Evolutionary conservation across 2,888 invertebrate species (phyloP), one percentile per base, ranked within the genome.

Genomic region (Cephus sareptanus): DNA sequence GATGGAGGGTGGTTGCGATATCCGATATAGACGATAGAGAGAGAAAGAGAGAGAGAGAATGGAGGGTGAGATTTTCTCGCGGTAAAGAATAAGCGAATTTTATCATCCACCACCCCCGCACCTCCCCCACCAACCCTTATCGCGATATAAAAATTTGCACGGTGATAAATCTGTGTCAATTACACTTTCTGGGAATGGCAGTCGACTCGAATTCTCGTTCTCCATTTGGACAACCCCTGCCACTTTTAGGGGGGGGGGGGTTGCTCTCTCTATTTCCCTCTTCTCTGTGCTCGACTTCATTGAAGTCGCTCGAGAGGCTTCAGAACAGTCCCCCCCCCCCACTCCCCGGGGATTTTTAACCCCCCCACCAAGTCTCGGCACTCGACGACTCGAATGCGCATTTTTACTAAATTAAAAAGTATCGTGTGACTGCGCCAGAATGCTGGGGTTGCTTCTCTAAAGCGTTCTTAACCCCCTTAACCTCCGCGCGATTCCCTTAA

Each of bases 341-440:
- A n/a, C 80, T 81, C 75, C 37, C 69, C 3, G 33, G 23, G 69
- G 75, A 81, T 83, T 83, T 81, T 73, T 75, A 70, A 77, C 31
- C 37, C 34, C 34, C 76, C 70, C 15, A 4, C 40, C 40, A 1
- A 23, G 15, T 40, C 78, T 76, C 83, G 83, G 81, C 86, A 88
- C 85, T 88, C 86, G 85, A 87, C 86, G 86, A 85, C 84, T 89
- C 86, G 90, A 90, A 90, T 89, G 90, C 88, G 88, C 90, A 91
- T 91, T 91, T 90, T 91, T 89, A 90, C 88, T 89, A 90, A 91
- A 91, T 91, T 91, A 91, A 91, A 91, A 91, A 91, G 90, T 90
- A 90, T 90, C 90, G 89, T 89, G 89, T 88, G 89, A 90, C 89
- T 89, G 89, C 85, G 87, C 87, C 87, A 86, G 88, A 84, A 87